Conservation (phyloP, 2,797 vertebrate genomes). For the Lithobates pipiens region DNA sequence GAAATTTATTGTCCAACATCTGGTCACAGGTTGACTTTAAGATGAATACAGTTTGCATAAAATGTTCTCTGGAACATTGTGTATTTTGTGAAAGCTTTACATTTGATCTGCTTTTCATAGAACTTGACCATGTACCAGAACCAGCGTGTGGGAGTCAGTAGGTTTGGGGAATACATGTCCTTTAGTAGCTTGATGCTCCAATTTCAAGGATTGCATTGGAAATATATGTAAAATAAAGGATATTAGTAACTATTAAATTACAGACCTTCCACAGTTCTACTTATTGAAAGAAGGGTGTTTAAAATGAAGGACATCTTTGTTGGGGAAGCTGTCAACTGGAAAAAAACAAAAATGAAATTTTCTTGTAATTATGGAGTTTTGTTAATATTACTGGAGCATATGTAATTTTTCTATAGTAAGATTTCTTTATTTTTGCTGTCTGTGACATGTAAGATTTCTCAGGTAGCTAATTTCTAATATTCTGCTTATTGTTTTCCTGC, state of each 20-base stretch:
- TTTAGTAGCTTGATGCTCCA: neutral
- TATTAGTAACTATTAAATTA: neutral
- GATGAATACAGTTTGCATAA: neutral
- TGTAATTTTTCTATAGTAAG: neutral
- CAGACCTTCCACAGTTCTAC: neutral
- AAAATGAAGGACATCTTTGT: neutral
- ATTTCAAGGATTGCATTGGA: neutral
- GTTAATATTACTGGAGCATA: neutral
- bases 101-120: neutral
- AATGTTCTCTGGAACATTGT: neutral
- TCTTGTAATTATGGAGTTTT: neutral
- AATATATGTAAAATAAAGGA: neutral
- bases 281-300: neutral
- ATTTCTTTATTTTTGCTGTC: neutral
- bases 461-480: conserved; percentile 4
- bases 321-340: neutral
- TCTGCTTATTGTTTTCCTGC: conserved; percentile 41
- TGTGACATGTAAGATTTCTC: neutral
- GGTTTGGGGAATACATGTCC: neutral
- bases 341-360: neutral
- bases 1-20: no score
- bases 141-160: neutral
- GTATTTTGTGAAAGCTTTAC: neutral
- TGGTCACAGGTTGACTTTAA: neutral
- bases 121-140: neutral